Evolutionary conservation across 1,140 invertebrate species (phyloP).

Genomic region (Frieseomelitta varia): DNA sequence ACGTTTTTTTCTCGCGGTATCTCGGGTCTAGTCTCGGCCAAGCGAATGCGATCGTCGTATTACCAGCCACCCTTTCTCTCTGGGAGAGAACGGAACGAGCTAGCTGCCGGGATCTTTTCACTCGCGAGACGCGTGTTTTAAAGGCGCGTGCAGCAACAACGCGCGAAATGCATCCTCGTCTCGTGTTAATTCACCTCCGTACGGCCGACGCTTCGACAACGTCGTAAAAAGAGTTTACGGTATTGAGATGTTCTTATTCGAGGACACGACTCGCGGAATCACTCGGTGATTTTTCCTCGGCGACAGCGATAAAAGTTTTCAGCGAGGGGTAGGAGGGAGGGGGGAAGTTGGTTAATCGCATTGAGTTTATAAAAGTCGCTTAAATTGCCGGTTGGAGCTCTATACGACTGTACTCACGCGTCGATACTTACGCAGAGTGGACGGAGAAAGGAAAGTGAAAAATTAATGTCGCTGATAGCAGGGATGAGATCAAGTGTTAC

Average conservation of each 20-base stretch:
- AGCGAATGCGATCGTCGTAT: conserved; percentile 36
- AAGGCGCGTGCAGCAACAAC: background rate
- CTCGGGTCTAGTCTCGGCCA: background rate
- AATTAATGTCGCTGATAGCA: background rate
- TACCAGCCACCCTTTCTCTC: background rate
- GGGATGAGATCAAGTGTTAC: too few species aligned
- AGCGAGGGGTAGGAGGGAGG: too few species aligned
- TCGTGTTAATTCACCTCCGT: background rate
- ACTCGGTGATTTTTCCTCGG: background rate
- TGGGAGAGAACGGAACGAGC: background rate
- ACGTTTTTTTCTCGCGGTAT: background rate
- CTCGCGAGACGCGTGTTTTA: background rate
- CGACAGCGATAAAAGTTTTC: background rate
- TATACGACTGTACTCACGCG: background rate
- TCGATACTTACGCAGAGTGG: background rate
- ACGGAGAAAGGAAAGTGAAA: background rate
- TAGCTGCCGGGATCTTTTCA: background rate
- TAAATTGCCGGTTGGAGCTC: background rate
- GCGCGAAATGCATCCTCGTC: background rate
- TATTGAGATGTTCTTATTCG: background rate
- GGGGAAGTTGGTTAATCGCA: background rate
- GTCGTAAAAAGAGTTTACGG: conserved; percentile 18
- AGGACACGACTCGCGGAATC: background rate
- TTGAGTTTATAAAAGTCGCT: background rate
- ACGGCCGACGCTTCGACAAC: background rate